Evolutionary conservation across 2,113 vertebrate species (phyloP).

Genomic region (Hyaena hyaena): DNA sequence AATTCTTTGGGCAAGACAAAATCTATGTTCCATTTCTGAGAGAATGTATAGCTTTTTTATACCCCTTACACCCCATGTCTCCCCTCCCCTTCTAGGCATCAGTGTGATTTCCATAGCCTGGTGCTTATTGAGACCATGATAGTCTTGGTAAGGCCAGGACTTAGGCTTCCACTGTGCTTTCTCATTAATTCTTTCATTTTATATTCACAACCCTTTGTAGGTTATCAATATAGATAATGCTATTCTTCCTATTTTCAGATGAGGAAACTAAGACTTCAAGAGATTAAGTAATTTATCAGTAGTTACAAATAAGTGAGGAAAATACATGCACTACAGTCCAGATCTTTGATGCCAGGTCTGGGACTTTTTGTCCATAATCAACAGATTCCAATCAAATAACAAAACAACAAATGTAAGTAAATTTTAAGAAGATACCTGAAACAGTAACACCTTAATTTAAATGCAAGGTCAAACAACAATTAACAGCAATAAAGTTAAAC

Average conservation of each 20-base stretch:
- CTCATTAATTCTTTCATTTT: background rate
- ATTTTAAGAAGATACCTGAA: background rate
- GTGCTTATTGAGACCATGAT: background rate
- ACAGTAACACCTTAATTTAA: constrained; percentile 30
- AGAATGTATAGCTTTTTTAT: background rate
- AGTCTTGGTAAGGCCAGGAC: background rate
- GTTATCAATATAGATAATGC: background rate
- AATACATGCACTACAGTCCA: background rate
- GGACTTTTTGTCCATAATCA: background rate
- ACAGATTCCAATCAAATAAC: background rate
- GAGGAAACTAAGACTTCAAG: background rate
- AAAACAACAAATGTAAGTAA: background rate
- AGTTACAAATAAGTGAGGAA: background rate
- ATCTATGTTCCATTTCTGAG: background rate
- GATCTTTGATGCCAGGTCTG: background rate
- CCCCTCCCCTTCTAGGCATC: background rate
- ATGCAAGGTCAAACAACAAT: constrained; percentile 45
- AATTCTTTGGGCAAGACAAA: background rate
- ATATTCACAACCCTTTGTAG: background rate
- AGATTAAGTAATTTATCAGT: background rate
- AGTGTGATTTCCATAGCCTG: background rate
- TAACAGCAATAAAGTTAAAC: constrained; percentile 21
- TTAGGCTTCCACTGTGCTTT: background rate
- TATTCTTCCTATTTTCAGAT: background rate
- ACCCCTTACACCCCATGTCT: accelerated